phyloP scores from a whole-genome alignment of 1,140 invertebrate genomes.

The Drosophila sp. region DNA sequence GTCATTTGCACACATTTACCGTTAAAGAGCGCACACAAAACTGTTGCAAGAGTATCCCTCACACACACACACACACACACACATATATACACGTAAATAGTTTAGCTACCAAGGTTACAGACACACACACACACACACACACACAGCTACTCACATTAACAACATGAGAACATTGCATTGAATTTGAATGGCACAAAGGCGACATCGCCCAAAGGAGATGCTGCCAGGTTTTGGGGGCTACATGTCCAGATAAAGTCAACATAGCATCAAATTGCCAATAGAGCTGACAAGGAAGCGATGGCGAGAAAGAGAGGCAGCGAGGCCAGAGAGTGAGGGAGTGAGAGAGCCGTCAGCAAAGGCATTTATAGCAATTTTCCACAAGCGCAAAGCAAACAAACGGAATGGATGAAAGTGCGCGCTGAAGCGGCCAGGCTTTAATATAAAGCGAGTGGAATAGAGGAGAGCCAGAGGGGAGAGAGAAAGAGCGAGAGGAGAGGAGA shows the following conservation, averaged over 20 bases:
- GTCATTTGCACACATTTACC: conserved; percentile 76
- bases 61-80: conserved; percentile 32
- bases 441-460: background rate
- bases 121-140: background rate
- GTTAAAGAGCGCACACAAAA: conserved; percentile 63
- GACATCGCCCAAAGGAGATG: conserved; percentile 30
- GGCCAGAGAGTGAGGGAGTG: conserved; percentile 7
- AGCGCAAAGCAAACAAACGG: conserved; percentile 44
- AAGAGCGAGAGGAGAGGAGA: background rate
- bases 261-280: conserved; percentile 51
- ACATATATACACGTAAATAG: conserved; percentile 74
- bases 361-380: conserved; percentile 72
- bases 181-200: conserved; percentile 69
- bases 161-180: conserved; percentile 61
- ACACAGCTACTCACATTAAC: conserved; percentile 4
- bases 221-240: background rate
- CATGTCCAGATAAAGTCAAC: conserved; percentile 47
- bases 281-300: conserved; percentile 14
- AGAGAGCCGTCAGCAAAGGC: conserved; percentile 25
- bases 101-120: conserved; percentile 56
- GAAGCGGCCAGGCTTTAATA: background rate
- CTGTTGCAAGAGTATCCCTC: conserved; percentile 50
- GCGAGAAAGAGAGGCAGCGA: background rate
- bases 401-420: conserved; percentile 11
- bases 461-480: too few relatives aligned